Base-by-base conservation (phyloP, 2,888 invertebrate genomes). In the Drosophila prostipennis region DNA sequence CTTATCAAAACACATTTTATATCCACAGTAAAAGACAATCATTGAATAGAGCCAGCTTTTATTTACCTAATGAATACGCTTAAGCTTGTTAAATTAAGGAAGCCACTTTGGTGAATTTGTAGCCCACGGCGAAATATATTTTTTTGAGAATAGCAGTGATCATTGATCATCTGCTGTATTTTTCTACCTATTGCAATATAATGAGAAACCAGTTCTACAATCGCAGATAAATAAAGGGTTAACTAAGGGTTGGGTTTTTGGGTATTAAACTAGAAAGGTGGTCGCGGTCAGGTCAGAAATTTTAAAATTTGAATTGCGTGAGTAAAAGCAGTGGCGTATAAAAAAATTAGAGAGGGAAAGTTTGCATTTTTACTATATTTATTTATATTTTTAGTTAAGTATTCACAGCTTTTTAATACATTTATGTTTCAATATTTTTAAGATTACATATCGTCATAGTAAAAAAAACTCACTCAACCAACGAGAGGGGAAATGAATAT, bases 401-500 rank as follows among this genome's bases (percentile, higher is more conserved):
- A 29, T 29, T 29, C 0, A 7, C 26, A 29, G 5, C 7, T 29
- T 7, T 29, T 1, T 7, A 34, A 34, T 34, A 3, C 3, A 34
- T 6, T 6, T 42, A 11, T 5, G 19, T 2, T 11, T 10, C n/a
- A 3, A 11, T 1, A 42, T 10, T 10, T 40, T 16, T 16, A 5
- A 2, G 10, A 5, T 40, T 4, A 16, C 40, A 40, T 8, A 8
- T 39, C 8, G 10, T 6, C 3, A 16, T n/a, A 16, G 8, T 16
- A 10, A 19, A 39, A 10, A 8, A 2, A 14, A 45, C 56, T 51
- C 55, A 71, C 55, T 59, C 63, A 37, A 36, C 6, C 10, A 3
- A 14, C 36, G 14, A 26, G 13, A 54, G 68, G 85, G 80, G 67
- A 75, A 49, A 55, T 48, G 29, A 48, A 56, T 53, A 42, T 2